Conservation (phyloP, 2,888 invertebrate genomes). For the Drosophila sordidula region DNA sequence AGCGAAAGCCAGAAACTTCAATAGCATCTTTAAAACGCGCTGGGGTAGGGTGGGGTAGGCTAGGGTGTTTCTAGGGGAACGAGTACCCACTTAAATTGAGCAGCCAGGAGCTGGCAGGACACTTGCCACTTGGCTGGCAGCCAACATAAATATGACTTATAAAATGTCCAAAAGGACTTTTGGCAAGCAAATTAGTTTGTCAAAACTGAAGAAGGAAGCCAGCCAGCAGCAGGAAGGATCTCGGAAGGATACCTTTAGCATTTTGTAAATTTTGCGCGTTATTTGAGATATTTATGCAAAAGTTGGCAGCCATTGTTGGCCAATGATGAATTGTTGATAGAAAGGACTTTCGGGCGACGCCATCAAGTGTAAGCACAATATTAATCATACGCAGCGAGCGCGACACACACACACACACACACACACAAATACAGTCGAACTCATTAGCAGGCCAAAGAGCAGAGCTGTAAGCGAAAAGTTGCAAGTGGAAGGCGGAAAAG, state of each 20-base stretch:
- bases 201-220: slow-evolving; percentile 29
- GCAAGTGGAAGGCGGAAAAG: slow-evolving; percentile 18
- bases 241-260: slow-evolving; percentile 34
- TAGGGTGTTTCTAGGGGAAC: background rate
- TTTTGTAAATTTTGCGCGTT: slow-evolving; percentile 26
- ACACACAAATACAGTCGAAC: slow-evolving; percentile 7
- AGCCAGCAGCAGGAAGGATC: background rate
- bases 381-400: slow-evolving; percentile 71
- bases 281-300: slow-evolving; percentile 54
- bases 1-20: slow-evolving; percentile 57
- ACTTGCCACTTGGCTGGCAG: slow-evolving; percentile 61
- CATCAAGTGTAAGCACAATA: slow-evolving; percentile 62
- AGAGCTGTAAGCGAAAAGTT: slow-evolving; percentile 10
- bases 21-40: slow-evolving; percentile 71
- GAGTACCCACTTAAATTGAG: slow-evolving; percentile 67
- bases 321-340: slow-evolving; percentile 63
- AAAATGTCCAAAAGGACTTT: slow-evolving; percentile 62
- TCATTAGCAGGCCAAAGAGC: slow-evolving; percentile 31
- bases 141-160: slow-evolving; percentile 76
- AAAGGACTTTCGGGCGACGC: slow-evolving; percentile 17
- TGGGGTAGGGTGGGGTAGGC: background rate
- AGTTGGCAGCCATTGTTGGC: slow-evolving; percentile 51
- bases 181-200: slow-evolving; percentile 66
- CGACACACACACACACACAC: slow-evolving; percentile 18
- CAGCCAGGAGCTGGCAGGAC: slow-evolving; percentile 34